Conservation (phyloP, 1,140 invertebrate species). For the Venturia canescens region DNA sequence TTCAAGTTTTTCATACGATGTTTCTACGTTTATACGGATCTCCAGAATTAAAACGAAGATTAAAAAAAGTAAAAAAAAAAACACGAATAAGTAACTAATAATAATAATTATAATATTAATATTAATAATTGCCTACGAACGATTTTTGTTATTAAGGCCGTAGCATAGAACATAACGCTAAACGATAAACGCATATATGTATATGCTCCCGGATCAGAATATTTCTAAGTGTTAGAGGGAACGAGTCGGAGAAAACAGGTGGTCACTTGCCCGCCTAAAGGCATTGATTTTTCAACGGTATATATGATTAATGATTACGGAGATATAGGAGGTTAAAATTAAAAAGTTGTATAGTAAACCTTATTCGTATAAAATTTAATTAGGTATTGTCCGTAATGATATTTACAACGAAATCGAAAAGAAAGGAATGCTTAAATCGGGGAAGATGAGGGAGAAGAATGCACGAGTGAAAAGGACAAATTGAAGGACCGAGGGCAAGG, state of each 20-base stretch:
- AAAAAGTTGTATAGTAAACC: constrained; percentile 75
- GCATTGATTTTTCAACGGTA: constrained; percentile 72
- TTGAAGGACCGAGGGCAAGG: constrained; percentile 22
- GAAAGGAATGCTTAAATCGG: constrained; percentile 21
- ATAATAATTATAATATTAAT: constrained; percentile 46
- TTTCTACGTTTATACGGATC: constrained; percentile 76
- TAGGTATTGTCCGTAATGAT: constrained; percentile 71
- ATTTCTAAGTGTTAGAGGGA: constrained; percentile 65
- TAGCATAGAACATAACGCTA: constrained; percentile 68
- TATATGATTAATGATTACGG: constrained; percentile 60
- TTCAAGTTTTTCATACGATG: constrained; percentile 70
- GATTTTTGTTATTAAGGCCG: constrained; percentile 66
- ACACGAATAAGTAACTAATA: constrained; percentile 52
- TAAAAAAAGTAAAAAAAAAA: constrained; percentile 48
- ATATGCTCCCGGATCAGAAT: constrained; percentile 66
- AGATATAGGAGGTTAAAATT: constrained; percentile 64
- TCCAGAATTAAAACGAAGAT: constrained; percentile 56
- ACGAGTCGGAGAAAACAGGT: constrained; percentile 53
- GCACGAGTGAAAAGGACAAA: too few species aligned
- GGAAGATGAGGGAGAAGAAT: neutral
- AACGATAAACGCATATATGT: constrained; percentile 59
- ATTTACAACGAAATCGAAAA: constrained; percentile 71
- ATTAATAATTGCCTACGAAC: constrained; percentile 56
- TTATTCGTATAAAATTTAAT: constrained; percentile 69
- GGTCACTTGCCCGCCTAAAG: constrained; percentile 61